Evolutionary conservation across 2,888 invertebrate species (phyloP).

Genomic region (Agrotis puta): DNA sequence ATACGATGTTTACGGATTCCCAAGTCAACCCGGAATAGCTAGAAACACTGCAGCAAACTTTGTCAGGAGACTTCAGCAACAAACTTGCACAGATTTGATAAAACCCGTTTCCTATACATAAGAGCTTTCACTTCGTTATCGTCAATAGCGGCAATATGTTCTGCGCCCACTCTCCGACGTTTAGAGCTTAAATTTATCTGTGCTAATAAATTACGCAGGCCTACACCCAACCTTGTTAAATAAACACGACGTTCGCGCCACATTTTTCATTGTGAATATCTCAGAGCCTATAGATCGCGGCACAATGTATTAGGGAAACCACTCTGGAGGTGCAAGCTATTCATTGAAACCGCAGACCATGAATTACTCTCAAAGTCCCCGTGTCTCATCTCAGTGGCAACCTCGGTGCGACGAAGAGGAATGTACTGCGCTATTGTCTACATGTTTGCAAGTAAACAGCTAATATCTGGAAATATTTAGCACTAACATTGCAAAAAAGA

Average conservation of each 20-base stretch:
- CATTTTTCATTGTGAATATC: conserved; percentile 82
- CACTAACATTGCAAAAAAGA: not conserved
- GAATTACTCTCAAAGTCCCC: conserved; percentile 69
- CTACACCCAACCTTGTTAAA: conserved; percentile 80
- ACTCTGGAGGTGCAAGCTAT: conserved; percentile 67
- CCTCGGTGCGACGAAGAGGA: conserved; percentile 63
- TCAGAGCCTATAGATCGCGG: conserved; percentile 68
- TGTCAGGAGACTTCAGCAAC: conserved; percentile 32
- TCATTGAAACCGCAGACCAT: conserved; percentile 74
- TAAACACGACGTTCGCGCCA: conserved; percentile 85
- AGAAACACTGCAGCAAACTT: conserved; percentile 42
- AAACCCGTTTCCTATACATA: conserved; percentile 56
- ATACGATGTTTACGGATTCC: conserved; percentile 32
- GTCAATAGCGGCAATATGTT: conserved; percentile 79
- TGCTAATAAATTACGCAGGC: conserved; percentile 83
- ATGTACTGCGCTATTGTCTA: conserved; percentile 67
- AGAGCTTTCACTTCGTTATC: conserved; percentile 72
- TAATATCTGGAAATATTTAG: not conserved
- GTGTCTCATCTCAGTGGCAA: conserved; percentile 65
- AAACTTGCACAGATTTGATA: conserved; percentile 55
- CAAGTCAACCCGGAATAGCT: conserved; percentile 26
- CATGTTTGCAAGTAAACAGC: conserved; percentile 54
- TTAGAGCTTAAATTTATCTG: conserved; percentile 85
- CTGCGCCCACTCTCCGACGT: conserved; percentile 69
- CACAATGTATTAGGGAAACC: conserved; percentile 61